These are phyloP conservation scores for Magallana gigas DNA, from an alignment of 1,140 invertebrate genomes.

Conservation along the genomic window DNA sequence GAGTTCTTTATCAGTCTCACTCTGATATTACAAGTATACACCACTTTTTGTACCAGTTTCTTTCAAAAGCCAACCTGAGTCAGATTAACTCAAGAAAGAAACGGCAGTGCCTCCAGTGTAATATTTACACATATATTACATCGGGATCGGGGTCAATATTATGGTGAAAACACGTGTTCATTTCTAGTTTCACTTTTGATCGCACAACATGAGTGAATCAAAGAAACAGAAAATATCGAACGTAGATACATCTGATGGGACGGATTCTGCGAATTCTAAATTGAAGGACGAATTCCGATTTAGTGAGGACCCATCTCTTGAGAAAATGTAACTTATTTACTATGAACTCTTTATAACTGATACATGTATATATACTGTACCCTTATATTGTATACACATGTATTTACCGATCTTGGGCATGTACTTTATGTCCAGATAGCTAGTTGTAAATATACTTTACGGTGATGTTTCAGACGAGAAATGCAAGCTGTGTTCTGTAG, in stretches of 20 bases:
- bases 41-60: no score
- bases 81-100: no score
- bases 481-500: conserved; percentile 73
- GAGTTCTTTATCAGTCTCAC: no score
- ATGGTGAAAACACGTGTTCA: background rate
- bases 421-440: no score
- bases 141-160: background rate
- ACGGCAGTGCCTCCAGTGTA: no score
- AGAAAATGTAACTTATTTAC: background rate
- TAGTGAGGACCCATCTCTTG: background rate
- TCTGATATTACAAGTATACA: no score
- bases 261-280: background rate
- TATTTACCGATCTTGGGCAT: no score
- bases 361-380: no score
- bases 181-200: background rate
- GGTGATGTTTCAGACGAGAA: conserved; percentile 65
- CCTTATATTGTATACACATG: no score
- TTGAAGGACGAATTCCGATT: background rate
- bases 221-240: background rate
- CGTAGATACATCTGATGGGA: background rate
- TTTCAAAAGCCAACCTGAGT: no score
- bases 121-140: background rate
- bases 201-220: background rate
- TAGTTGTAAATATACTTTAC: no score
- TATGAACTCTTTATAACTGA: no score